phyloP scores from a whole-genome alignment of 2,888 invertebrate species.

The Eupithecia exiguata region DNA sequence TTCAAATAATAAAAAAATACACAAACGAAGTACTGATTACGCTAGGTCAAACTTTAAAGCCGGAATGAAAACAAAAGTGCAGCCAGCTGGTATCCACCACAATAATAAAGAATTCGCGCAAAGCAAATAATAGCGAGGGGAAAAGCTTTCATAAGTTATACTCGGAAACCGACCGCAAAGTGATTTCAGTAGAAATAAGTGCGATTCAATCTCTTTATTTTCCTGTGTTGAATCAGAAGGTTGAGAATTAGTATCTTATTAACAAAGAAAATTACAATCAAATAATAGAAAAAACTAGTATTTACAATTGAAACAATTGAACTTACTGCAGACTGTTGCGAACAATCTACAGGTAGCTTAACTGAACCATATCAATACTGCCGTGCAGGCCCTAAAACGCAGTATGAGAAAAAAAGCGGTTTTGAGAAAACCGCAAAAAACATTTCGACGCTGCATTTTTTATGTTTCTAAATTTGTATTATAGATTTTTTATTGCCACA shows the following conservation, averaged over 20 bases:
- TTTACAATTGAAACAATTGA: too few relatives aligned
- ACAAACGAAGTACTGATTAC: background rate
- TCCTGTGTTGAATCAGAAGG: background rate
- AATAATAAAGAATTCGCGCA: conserved; percentile 24
- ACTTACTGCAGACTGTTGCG: too few relatives aligned
- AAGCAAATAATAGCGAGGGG: conserved; percentile 20
- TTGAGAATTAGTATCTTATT: background rate
- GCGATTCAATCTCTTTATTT: background rate
- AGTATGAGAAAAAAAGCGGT: too few relatives aligned
- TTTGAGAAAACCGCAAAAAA: too few relatives aligned
- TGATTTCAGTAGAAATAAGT: conserved; percentile 9
- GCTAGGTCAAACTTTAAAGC: conserved; percentile 7
- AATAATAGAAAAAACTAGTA: too few relatives aligned
- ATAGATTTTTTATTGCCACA: too few relatives aligned
- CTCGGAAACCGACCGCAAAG: conserved; percentile 3
- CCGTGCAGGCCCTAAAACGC: too few relatives aligned
- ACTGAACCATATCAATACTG: too few relatives aligned
- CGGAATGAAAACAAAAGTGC: conserved; percentile 24
- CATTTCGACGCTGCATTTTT: too few relatives aligned
- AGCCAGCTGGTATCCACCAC: conserved; percentile 14
- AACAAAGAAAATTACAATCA: too few relatives aligned
- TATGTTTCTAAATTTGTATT: too few relatives aligned
- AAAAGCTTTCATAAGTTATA: conserved; percentile 18
- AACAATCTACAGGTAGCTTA: too few relatives aligned
- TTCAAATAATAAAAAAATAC: background rate